Base-by-base conservation (phyloP, 2,797 vertebrate genomes). In the Dipus sagitta region DNA sequence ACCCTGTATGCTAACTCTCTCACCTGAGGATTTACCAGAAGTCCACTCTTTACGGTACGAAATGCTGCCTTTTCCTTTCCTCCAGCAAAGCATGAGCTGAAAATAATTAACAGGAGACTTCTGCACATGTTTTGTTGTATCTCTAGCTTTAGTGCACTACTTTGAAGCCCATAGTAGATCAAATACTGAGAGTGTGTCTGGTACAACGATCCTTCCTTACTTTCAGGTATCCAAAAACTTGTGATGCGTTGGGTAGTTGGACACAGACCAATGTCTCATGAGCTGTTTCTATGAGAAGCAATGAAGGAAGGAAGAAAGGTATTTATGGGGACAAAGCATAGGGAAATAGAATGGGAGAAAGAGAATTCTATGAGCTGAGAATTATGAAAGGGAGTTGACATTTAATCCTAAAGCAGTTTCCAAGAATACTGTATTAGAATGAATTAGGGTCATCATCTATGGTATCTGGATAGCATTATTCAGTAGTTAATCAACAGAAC, bases 401-500 rank as follows among this genome's bases (percentile, higher is more conserved):
- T 97, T 96, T 95, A 96, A 96, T 93, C 97, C 12, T 85, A 85
- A 13, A 90, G 76, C 42, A 30, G 2, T 47, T 96, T 97, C 97
- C 98, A 98, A 97, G 96, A 97, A 98, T 96, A 97, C 93, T 96
- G 96, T 52, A 9, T 78, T 97, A 95, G 89, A 95, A 81, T 83
- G 90, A 12, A 11, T 98, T 98, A 98, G 97, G 95, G 85, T 98
- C 97, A 94, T 97, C 96, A 97, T 93, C 96, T 96, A 97, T 98
- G 98, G 96, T 97, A 97, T 98, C 97, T 96, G 92, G 96, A 94
- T 97, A 98, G 95, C 97, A 95, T 97, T 98, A 97, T 97, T 98
- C 97, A 97, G 97, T 98, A 98, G 98, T 98, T 98, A 98, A 97
- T 98, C 97, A 97, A 98, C 95, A 97, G 96, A 98, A 97, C 94